These are phyloP conservation scores for Enchytraeus crypticus DNA, from an alignment of 2,888 invertebrate genomes.

Conservation along the genomic window DNA sequence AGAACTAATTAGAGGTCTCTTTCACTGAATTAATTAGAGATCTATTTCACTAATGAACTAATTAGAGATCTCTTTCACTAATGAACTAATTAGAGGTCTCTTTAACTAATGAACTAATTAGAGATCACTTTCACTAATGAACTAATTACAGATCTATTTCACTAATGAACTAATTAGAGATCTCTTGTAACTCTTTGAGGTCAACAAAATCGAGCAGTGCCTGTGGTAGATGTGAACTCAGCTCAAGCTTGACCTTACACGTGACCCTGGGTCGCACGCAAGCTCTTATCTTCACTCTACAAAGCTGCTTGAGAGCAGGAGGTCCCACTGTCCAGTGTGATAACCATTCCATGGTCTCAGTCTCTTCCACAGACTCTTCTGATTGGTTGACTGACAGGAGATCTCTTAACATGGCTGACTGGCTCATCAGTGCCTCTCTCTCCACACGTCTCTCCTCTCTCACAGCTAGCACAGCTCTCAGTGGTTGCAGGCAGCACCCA, in stretches of 20 bases:
- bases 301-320: slow-evolving; percentile 36
- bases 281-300: slow-evolving; percentile 33
- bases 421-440: not conserved
- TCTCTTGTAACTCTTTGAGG: not conserved
- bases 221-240: not conserved
- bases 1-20: no score
- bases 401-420: not conserved
- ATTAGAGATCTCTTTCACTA: no score
- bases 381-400: slow-evolving; percentile 11
- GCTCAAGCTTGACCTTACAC: not conserved
- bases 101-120: no score
- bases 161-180: not conserved
- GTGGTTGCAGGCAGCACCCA: slow-evolving; percentile 32
- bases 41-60: no score
- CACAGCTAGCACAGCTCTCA: slow-evolving; percentile 23
- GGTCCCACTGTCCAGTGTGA: slow-evolving; percentile 35
- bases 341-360: slow-evolving; percentile 24
- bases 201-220: not conserved
- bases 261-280: not conserved
- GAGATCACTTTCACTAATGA: no score
- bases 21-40: no score
- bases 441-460: not conserved
- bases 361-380: slow-evolving; percentile 25
- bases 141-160: not conserved
- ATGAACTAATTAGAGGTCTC: no score